A percentile compares a stretch with the other conserved stretches of the same genome.
Conservation (phyloP, 2,797 vertebrate genomes). For the Schizopygopsis malacanthus region DNA sequence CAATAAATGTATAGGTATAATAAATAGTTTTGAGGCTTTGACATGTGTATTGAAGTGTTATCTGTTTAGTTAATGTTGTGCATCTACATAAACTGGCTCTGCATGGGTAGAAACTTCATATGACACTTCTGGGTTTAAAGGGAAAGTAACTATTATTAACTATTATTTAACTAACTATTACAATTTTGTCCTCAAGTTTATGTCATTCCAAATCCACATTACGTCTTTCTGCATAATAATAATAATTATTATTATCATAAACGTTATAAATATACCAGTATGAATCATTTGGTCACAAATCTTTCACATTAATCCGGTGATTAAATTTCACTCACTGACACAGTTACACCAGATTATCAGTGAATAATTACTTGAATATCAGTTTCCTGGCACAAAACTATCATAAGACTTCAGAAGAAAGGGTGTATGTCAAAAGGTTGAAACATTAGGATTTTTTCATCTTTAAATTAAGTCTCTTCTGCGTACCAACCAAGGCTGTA, state of each 20-base stretch:
- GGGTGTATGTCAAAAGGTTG: neutral
- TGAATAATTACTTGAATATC: neutral
- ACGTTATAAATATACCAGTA: neutral
- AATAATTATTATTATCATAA: too few relatives aligned
- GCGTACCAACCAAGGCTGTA: too few relatives aligned
- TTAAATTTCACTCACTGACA: neutral
- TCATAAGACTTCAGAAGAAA: neutral
- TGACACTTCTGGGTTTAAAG: neutral
- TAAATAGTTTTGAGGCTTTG: neutral
- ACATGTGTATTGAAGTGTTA: neutral
- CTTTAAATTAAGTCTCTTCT: neutral
- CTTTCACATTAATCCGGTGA: neutral
- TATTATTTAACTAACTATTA: too few relatives aligned
- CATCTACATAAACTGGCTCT: neutral
- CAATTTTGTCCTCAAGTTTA: neutral
- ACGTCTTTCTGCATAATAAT: neutral
- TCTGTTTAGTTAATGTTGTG: neutral
- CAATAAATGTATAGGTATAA: neutral
- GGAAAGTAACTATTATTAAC: too few relatives aligned
- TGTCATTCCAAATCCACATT: neutral
- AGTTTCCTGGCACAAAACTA: too few relatives aligned
- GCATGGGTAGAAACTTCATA: neutral
- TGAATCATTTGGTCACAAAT: neutral
- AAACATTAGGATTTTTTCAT: neutral
- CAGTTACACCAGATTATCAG: neutral